A percentile compares a stretch with the other conserved stretches of the same genome.
Evolutionary conservation across 1,140 invertebrate species (phyloP).

Genomic region (Drosophila persimilis): DNA sequence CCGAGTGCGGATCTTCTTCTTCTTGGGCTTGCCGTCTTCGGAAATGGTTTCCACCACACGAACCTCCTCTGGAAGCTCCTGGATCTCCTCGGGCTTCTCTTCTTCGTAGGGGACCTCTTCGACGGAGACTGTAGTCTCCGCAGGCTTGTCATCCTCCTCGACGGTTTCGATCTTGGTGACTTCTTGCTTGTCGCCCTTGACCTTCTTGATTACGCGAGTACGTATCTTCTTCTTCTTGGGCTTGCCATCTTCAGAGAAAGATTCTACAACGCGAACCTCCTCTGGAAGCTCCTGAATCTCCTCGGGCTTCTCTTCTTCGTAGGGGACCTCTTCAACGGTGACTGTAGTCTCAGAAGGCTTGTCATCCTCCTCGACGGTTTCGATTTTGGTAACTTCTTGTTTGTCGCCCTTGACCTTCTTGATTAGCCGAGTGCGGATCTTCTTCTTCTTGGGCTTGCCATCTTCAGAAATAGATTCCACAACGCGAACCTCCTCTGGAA

Average conservation of each 20-base stretch:
- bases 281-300: too few species aligned
- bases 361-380: too few species aligned
- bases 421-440: too few species aligned
- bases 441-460: too few species aligned
- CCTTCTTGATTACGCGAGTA: constrained; percentile 29
- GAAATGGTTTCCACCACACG: not conserved
- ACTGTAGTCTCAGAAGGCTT: too few species aligned
- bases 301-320: too few species aligned
- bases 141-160: constrained; percentile 31
- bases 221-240: constrained; percentile 26
- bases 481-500: too few species aligned
- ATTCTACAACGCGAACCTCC: too few species aligned
- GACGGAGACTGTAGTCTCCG: constrained; percentile 10
- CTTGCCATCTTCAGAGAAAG: constrained; percentile 19
- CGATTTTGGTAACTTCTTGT: too few species aligned
- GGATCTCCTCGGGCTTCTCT: not conserved
- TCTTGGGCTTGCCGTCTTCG: constrained; percentile 6
- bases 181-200: constrained; percentile 24
- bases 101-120: not conserved
- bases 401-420: too few species aligned
- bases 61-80: constrained; percentile 6
- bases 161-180: constrained; percentile 36
- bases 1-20: constrained; percentile 8
- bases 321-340: too few species aligned
- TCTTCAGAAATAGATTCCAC: too few species aligned